Evolutionary conservation across 2,113 vertebrate genomes (phyloP).

Genomic region (Argyrosomus japonicus): DNA sequence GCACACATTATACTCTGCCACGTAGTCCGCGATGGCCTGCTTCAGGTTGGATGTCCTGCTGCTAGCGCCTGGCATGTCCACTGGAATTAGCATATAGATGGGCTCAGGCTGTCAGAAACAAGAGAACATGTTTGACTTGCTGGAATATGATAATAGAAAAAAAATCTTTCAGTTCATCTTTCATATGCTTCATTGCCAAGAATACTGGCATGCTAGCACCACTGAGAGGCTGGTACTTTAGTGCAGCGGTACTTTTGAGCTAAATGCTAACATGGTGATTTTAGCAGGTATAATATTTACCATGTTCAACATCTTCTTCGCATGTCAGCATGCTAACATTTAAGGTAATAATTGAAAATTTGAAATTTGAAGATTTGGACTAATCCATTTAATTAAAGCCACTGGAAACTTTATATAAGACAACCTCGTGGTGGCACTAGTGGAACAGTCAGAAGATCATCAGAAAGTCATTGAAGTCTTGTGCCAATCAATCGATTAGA

Average conservation of each 20-base stretch:
- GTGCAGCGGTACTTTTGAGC: background rate
- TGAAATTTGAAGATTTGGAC: too few relatives aligned
- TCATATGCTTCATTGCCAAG: background rate
- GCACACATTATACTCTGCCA: slow-evolving; percentile 86
- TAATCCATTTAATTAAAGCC: too few relatives aligned
- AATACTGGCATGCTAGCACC: too few relatives aligned
- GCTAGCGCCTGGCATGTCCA: slow-evolving; percentile 79
- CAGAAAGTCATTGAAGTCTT: too few relatives aligned
- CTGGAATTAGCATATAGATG: slow-evolving; percentile 88
- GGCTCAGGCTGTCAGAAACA: slow-evolving; percentile 79
- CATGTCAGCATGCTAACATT: background rate
- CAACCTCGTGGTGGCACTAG: too few relatives aligned
- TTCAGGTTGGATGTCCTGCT: slow-evolving; percentile 86
- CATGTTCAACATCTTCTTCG: background rate
- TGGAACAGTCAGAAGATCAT: too few relatives aligned
- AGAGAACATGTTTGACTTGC: slow-evolving; percentile 36
- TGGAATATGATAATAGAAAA: background rate
- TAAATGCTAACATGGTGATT: background rate
- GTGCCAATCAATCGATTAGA: background rate
- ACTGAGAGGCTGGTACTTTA: too few relatives aligned
- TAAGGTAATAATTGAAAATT: background rate
- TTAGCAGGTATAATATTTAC: background rate
- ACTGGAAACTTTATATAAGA: too few relatives aligned
- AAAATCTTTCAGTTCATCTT: background rate
- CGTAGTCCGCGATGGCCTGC: slow-evolving; percentile 86